Percentiles rank a stretch among this genome's conserved stretches.
Evolutionary conservation across 92 coral and sea anemone species (phyloP).

Genomic region (Porites rus): DNA sequence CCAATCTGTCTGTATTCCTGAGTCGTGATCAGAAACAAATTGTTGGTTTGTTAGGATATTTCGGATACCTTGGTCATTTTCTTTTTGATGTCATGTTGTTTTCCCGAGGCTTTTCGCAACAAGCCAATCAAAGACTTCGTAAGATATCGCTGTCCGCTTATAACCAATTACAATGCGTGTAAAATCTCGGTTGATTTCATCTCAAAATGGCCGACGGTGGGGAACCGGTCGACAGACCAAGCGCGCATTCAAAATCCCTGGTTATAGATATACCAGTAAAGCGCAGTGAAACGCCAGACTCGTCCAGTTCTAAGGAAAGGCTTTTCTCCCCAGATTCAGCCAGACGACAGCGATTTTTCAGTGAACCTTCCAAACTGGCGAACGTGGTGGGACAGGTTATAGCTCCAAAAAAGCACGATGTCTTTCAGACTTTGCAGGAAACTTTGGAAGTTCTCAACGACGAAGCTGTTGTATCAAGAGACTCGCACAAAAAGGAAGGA

Average conservation of each 20-base stretch:
- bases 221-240: slow-evolving; percentile 28
- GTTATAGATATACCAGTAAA: slow-evolving; percentile 5
- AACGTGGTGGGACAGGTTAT: slow-evolving; percentile 28
- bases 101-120: not conserved
- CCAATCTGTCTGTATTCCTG: not conserved
- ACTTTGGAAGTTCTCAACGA: slow-evolving; percentile 92
- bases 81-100: not conserved
- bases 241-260: not conserved
- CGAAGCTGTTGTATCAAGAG: slow-evolving; percentile 85
- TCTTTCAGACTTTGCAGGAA: slow-evolving; percentile 89
- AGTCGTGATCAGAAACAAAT: too few species aligned
- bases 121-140: slow-evolving; percentile 30
- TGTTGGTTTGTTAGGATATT: not conserved
- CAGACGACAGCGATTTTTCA: slow-evolving; percentile 79
- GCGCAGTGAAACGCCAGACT: not conserved
- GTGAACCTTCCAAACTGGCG: slow-evolving; percentile 35
- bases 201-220: slow-evolving; percentile 64
- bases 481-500: slow-evolving; percentile 87
- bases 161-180: slow-evolving; percentile 18
- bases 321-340: slow-evolving; percentile 86
- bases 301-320: slow-evolving; percentile 5
- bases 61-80: not conserved
- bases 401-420: slow-evolving; percentile 64
- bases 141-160: not conserved
- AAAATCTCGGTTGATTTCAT: not conserved